Conservation (phyloP, 2,888 invertebrate genomes). For the Girardia tigrina region DNA sequence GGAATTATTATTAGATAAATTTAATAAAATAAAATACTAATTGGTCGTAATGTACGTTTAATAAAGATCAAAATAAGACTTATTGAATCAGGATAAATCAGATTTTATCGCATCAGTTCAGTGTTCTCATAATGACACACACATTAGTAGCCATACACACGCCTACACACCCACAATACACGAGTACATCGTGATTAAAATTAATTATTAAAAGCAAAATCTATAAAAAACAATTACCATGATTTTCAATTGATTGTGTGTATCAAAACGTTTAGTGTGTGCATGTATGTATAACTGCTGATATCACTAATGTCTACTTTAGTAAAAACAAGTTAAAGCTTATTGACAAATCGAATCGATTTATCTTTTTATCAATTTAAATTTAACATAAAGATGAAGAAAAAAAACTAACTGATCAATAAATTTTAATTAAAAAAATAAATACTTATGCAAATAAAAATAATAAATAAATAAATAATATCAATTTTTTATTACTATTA, state of each 20-base stretch:
- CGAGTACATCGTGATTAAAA: background rate
- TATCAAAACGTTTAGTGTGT: background rate
- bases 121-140: background rate
- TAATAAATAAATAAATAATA: background rate
- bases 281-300: background rate
- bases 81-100: no score
- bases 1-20: no score
- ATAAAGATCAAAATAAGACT: slow-evolving; percentile 19
- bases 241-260: background rate
- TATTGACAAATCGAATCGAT: background rate
- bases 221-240: background rate
- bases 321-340: background rate
- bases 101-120: no score
- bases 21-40: no score
- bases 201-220: background rate
- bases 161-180: slow-evolving; percentile 8
- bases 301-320: background rate
- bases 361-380: no score
- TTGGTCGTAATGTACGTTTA: no score
- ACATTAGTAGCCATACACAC: no score
- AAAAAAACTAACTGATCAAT: no score
- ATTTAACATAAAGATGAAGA: no score
- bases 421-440: no score
- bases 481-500: no score
- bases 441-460: no score